Evolutionary conservation across 2,113 vertebrate species (phyloP), one percentile per base, ranked within the genome.

Genomic region (Noturus placidus): DNA sequence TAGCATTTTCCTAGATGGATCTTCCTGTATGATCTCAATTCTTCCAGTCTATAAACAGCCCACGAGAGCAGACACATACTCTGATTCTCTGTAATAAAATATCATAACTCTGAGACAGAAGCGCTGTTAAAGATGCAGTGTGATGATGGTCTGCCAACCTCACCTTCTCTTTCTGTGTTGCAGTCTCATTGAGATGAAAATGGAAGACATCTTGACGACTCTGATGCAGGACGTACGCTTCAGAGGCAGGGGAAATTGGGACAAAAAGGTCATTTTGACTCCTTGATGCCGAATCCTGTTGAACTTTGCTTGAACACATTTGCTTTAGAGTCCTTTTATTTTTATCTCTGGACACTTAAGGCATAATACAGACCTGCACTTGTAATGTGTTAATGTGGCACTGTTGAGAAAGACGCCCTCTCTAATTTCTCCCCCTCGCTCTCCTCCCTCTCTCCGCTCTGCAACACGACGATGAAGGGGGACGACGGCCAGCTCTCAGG

Each of bases 181-280:
- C 93, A 99, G 98, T 86, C 81, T 98, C 83, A 95, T 94, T 11
- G 97, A 98, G 92, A 94, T 98, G 19, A 98, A 97, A 94, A 93
- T 98, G 95, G 95, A 94, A 87, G 93, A 94, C n/a, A 94, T 99
- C 14, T 92, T 99, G 86, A 94, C 95, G 38, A 92, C 89, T 50
- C 93, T 99, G 90, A 93, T 96, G 92, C 92, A 90, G 42, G 96
- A 98, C 0, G 95, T 97, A 78, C 86, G 94, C 27, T 97, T 97
- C 90, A 95, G 90, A 92, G 90, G 96, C 84, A 94, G 89, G 82
- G 95, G 89, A 70, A 95, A 92, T n/a, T 93, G 94, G 89, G 90
- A 91, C 82, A 93, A 90, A 89, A 96, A 96, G 97, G 98, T 99
- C 86, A 93, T 65, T 86, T 59, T 27, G 25, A 25, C 56, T 42